Base-by-base conservation (phyloP, 2,888 invertebrate genomes). In the Hesperia comma region DNA sequence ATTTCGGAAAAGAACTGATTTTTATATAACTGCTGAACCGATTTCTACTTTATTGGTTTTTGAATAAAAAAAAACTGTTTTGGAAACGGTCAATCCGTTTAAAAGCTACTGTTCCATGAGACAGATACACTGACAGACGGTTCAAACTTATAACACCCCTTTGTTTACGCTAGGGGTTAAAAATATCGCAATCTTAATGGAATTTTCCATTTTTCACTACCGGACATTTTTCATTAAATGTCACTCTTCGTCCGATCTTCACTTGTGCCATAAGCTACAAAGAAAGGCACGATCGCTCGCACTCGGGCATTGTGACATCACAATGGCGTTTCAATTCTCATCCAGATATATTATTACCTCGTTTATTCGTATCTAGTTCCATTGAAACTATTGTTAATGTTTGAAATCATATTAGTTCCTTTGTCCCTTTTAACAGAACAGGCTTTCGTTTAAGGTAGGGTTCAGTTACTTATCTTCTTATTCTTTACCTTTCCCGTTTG, bases 381-480 rank as follows among this genome's bases (percentile, higher is more conserved):
- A 61, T 67, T 67, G 49, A 67, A 61, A 61, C 67, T 67, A 67
- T 67, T 67, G 67, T 67, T 67, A 67, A 67, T 67, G 67, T 67
- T 67, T 67, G 67, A 67, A 67, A 67, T 67, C 67, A 61, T 67
- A 67, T 67, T 67, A 67, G 67, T 67, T 40, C 67, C 49, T 49
- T 61, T 67, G 55, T 61, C 67, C 60, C 66, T 19, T 26, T n/a
- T 14, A 55, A 60, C 67, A 61, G 67, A 32, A 67, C 37, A 26
- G 21, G 5, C 51, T 64, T 37, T 61, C n/a, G 41, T 53, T 54
- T 40, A 26, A 12, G 54, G 43, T 12, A 66, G 43, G 43, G 53
- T 33, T 60, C 60, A 60, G 41, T 66, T 53, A 60, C 60, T 26
- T 61, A 40, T 40, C 51, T 7, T n/a, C 40, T 40, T 61, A 49